phyloP scores from a whole-genome alignment of 2,888 invertebrate genomes.

The Drosophila helvetica region DNA sequence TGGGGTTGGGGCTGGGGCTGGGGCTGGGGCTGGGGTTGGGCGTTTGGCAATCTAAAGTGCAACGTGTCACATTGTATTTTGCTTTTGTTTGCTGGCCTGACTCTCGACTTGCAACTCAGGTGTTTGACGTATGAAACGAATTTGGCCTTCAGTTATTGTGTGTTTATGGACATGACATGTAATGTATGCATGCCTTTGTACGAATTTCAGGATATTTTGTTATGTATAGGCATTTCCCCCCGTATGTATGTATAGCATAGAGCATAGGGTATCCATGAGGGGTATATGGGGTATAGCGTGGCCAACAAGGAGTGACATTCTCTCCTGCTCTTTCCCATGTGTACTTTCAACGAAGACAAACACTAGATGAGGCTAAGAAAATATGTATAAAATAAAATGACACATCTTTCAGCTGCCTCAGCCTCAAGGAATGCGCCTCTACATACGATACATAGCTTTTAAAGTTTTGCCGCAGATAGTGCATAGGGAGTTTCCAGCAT shows the following conservation, averaged over 20 bases:
- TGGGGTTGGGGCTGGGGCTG: conserved; percentile 8
- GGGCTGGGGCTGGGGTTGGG: conserved; percentile 14
- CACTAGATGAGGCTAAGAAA: conserved; percentile 45
- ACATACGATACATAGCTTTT: no score
- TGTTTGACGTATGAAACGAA: conserved; percentile 56
- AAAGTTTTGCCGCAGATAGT: neutral
- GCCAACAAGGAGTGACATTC: neutral
- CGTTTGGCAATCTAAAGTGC: conserved; percentile 62
- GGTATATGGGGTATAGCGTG: no score
- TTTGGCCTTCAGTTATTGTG: conserved; percentile 46
- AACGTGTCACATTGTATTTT: conserved; percentile 55
- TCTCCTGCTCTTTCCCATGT: neutral
- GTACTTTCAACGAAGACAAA: conserved; percentile 48
- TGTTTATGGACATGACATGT: conserved; percentile 23
- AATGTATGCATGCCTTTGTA: neutral
- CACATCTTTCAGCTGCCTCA: conserved; percentile 9
- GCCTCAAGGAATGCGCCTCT: conserved; percentile 10
- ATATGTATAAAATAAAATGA: conserved; percentile 14
- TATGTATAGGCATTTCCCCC: neutral
- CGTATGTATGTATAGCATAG: no score
- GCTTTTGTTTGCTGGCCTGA: conserved; percentile 19
- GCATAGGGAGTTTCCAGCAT: neutral
- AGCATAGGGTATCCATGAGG: no score
- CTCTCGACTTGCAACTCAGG: conserved; percentile 42
- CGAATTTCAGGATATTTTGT: neutral